Percentiles rank a stretch among this genome's conserved stretches.
Conservation (phyloP, 1,140 invertebrate genomes). For the Aphaenogaster ashmeadi region DNA sequence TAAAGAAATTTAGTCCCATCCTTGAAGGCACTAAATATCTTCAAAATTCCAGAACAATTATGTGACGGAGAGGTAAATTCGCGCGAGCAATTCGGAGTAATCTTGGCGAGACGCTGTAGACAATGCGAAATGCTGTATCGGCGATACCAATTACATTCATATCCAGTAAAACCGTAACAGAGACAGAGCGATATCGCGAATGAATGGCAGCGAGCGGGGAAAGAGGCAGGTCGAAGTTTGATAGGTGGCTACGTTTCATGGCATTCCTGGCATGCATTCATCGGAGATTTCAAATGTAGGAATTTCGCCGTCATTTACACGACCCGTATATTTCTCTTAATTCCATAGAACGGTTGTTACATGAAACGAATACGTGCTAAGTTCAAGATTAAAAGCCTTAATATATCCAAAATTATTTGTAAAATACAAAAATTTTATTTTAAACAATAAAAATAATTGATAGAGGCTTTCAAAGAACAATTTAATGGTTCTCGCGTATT, state of each 20-base stretch:
- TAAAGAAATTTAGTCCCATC: neutral
- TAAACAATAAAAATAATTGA: neutral
- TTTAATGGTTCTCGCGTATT: neutral
- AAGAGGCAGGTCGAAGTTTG: slow-evolving; percentile 54
- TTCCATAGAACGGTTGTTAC: slow-evolving; percentile 16
- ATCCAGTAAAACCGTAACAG: slow-evolving; percentile 48
- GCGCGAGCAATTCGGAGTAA: slow-evolving; percentile 16
- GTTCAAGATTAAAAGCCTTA: neutral
- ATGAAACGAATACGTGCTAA: neutral
- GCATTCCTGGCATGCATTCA: slow-evolving; percentile 60
- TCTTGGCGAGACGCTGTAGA: slow-evolving; percentile 26
- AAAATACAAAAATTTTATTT: slow-evolving; percentile 26
- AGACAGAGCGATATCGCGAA: slow-evolving; percentile 53
- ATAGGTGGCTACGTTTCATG: slow-evolving; percentile 59
- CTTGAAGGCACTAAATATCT: neutral
- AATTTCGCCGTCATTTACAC: slow-evolving; percentile 60
- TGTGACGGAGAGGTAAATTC: neutral
- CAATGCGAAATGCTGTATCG: slow-evolving; percentile 35
- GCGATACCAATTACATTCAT: slow-evolving; percentile 46
- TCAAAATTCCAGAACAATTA: neutral
- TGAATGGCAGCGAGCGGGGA: slow-evolving; percentile 43
- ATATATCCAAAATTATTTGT: neutral
- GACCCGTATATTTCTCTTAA: slow-evolving; percentile 54
- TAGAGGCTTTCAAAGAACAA: neutral
- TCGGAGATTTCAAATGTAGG: slow-evolving; percentile 63